phyloP scores from a whole-genome alignment of 2,888 invertebrate genomes.

The Lissonota sp. region DNA sequence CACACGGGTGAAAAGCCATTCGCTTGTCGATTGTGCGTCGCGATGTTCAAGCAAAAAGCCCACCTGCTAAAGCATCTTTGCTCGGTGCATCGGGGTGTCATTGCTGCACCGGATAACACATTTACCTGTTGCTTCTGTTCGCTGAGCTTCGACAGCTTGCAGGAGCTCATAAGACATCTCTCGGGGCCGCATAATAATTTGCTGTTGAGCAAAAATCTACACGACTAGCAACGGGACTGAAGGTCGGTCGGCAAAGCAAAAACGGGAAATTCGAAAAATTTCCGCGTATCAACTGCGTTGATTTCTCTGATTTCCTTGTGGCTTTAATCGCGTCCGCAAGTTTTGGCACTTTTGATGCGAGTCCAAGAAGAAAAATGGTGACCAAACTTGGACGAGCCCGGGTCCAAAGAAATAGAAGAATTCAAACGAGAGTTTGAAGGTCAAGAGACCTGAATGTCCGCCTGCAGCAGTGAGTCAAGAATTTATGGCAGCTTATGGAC shows the following conservation, averaged over 20 bases:
- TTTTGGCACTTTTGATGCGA: no score
- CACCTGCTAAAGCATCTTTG: slow-evolving; percentile 94
- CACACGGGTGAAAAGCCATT: slow-evolving; percentile 96
- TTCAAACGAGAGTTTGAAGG: no score
- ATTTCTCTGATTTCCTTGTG: no score
- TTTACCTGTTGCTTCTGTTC: slow-evolving; percentile 96
- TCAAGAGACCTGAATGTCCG: no score
- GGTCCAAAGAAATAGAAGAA: no score
- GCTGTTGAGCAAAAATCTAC: slow-evolving; percentile 93
- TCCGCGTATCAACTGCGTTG: no score
- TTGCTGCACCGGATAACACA: slow-evolving; percentile 91
- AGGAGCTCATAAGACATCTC: slow-evolving; percentile 93
- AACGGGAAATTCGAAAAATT: no score
- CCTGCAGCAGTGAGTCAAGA: no score
- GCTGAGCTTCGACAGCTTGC: slow-evolving; percentile 93
- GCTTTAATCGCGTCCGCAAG: no score
- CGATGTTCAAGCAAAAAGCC: slow-evolving; percentile 96
- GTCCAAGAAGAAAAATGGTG: no score
- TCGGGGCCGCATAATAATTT: slow-evolving; percentile 95
- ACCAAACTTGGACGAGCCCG: no score
- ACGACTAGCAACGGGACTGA: slow-evolving; percentile 85
- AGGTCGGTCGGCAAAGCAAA: slow-evolving; percentile 71
- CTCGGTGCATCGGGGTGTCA: slow-evolving; percentile 95
- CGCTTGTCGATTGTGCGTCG: slow-evolving; percentile 94
- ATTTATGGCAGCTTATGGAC: no score